A percentile compares a stretch with the other conserved stretches of the same genome.
Conservation (phyloP, 1,140 invertebrate genomes). For the Limonius californicus region DNA sequence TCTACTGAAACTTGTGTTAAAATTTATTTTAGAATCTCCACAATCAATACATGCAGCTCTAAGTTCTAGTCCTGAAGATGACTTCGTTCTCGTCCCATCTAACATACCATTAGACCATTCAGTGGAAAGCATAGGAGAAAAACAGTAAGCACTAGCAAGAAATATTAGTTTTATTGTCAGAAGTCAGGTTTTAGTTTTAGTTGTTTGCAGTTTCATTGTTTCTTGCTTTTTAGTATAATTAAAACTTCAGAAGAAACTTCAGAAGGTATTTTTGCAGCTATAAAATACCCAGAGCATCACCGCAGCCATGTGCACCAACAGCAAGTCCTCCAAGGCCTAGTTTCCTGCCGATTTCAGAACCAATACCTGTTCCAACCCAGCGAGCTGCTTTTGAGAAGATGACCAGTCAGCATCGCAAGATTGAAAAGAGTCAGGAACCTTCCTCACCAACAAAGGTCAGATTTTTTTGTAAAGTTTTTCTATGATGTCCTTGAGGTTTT, state of each 20-base stretch:
- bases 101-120: conserved; percentile 57
- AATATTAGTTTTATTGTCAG: neutral
- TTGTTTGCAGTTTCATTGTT: neutral
- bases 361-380: conserved; percentile 76
- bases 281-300: conserved; percentile 26
- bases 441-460: conserved; percentile 27
- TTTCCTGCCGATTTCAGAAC: conserved; percentile 67
- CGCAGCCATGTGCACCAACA: conserved; percentile 24
- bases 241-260: neutral
- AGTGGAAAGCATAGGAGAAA: conserved; percentile 46
- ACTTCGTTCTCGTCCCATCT: conserved; percentile 82
- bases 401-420: conserved; percentile 30
- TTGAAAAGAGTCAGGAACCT: conserved; percentile 27
- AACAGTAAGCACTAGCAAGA: conserved; percentile 30
- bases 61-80: conserved; percentile 68
- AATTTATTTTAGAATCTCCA: conserved; percentile 42
- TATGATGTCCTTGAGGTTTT: too few species aligned
- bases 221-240: neutral
- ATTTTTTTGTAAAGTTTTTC: too few species aligned
- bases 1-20: neutral
- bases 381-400: conserved; percentile 51
- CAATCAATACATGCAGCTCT: conserved; percentile 39
- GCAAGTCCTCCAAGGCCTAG: conserved; percentile 65
- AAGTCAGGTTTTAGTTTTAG: neutral
- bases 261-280: neutral